Percentiles rank a stretch among this genome's conserved stretches.
Conservation (phyloP, 2,797 vertebrate genomes). For the Pipistrellus kuhlii region DNA sequence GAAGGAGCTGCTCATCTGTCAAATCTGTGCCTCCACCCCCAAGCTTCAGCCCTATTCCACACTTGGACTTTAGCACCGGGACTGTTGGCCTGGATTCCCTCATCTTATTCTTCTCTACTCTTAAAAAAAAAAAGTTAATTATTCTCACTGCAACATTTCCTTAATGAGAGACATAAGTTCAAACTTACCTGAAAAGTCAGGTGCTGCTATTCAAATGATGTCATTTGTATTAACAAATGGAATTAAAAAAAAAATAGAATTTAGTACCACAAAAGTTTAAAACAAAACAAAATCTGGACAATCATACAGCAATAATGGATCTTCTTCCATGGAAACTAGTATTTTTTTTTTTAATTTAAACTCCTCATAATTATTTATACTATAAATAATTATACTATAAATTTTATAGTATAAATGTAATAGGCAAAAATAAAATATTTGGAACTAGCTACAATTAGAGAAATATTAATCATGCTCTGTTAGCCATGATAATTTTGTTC, state of each 20-base stretch:
- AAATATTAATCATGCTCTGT: no score
- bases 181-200: not conserved
- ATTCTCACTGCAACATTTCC: not conserved
- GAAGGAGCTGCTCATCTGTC: not conserved
- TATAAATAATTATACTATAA: no score
- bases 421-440: no score
- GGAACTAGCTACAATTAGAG: no score
- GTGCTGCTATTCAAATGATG: constrained; percentile 54
- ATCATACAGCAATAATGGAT: not conserved
- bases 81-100: constrained; percentile 41
- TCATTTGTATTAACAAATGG: not conserved
- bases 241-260: not conserved
- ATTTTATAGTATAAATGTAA: not conserved
- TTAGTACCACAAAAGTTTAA: not conserved
- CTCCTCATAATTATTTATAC: constrained; percentile 19
- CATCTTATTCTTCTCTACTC: accelerated
- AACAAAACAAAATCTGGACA: not conserved
- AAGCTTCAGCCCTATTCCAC: not conserved
- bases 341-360: not conserved
- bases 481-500: no score
- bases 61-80: not conserved
- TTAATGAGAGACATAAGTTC: not conserved
- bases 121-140: not conserved
- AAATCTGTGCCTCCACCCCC: not conserved
- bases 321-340: not conserved